Evolutionary conservation across 2,797 vertebrate species (phyloP).

Genomic region (Eidolon dupreanum): DNA sequence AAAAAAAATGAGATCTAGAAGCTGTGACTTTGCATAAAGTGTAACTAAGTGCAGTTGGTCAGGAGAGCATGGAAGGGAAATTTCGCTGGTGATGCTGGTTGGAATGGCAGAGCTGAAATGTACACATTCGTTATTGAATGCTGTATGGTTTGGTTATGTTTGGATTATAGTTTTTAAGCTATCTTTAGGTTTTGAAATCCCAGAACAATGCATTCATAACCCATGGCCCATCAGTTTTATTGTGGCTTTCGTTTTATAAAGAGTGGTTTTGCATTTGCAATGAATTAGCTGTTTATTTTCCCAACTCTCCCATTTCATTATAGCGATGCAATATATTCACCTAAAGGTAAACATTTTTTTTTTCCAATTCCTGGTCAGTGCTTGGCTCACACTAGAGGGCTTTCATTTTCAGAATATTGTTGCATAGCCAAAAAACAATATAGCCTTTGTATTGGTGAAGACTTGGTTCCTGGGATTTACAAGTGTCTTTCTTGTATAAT

Average conservation of each 20-base stretch:
- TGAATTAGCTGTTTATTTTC: conserved; percentile 74
- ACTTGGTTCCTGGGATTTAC: background rate
- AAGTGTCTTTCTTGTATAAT: background rate
- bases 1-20: conserved; percentile 48
- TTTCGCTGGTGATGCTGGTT: background rate
- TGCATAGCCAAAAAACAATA: background rate
- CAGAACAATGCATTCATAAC: conserved; percentile 68
- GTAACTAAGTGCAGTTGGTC: conserved; percentile 42
- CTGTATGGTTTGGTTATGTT: conserved; percentile 64
- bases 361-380: background rate
- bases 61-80: background rate
- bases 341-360: conserved; percentile 11
- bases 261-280: conserved; percentile 60
- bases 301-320: conserved; percentile 65
- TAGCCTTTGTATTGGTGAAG: background rate
- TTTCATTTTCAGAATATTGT: background rate
- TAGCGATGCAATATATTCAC: conserved; percentile 47
- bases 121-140: conserved; percentile 42
- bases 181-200: conserved; percentile 66
- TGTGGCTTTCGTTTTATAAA: conserved; percentile 49
- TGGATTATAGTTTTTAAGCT: conserved; percentile 66
- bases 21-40: conserved; percentile 44
- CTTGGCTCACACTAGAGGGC: background rate
- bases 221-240: conserved; percentile 50
- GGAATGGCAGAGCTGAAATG: background rate